Conservation (phyloP, 2,113 vertebrate species). For the Meriones unguiculatus region DNA sequence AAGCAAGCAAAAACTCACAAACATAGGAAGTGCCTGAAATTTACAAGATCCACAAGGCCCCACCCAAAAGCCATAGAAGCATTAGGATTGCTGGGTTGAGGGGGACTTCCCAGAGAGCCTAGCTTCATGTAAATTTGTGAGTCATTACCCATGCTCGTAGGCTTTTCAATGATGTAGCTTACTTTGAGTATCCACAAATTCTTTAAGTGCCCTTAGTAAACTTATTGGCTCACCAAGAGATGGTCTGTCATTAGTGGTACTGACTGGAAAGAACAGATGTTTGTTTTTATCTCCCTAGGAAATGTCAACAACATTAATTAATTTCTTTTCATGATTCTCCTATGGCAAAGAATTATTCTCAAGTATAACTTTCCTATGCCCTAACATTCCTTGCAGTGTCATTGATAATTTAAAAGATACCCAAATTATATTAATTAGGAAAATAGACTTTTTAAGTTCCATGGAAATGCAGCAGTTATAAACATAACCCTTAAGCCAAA, state of each 20-base stretch:
- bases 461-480: not conserved
- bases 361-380: not conserved
- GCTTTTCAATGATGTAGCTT: not conserved
- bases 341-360: not conserved
- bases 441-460: not conserved
- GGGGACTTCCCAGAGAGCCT: not conserved
- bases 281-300: not conserved
- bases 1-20: not conserved
- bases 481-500: not conserved
- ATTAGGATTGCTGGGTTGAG: not conserved
- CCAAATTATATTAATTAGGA: slow-evolving; percentile 29
- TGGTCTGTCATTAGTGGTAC: not conserved
- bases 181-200: not conserved
- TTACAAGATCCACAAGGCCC: not conserved
- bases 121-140: not conserved
- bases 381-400: not conserved
- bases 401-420: slow-evolving; percentile 16
- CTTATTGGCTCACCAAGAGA: not conserved
- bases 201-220: not conserved
- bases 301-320: not conserved
- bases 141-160: not conserved
- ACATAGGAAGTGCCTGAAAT: not conserved
- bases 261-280: not conserved
- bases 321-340: not conserved
- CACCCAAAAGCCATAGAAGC: too few species aligned